Percentiles rank a stretch among this genome's conserved stretches.
Evolutionary conservation across 1,140 invertebrate species (phyloP).

Genomic region (Bradysia coprophila): DNA sequence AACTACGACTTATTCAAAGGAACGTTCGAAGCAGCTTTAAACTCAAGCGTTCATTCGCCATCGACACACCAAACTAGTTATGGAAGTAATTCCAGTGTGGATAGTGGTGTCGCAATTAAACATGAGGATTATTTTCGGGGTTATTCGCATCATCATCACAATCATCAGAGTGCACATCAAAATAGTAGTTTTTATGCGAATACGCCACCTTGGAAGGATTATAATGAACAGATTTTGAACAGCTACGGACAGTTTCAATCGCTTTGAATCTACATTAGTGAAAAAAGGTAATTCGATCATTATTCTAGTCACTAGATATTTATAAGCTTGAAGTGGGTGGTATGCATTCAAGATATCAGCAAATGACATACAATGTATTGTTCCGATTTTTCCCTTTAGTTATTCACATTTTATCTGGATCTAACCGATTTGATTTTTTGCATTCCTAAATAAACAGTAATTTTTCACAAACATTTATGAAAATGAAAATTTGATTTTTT

Average conservation of each 20-base stretch:
- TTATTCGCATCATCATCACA: background rate
- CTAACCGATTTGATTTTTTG: too few species aligned
- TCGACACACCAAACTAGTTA: background rate
- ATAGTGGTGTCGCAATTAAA: background rate
- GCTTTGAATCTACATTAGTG: too few species aligned
- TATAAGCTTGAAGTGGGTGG: too few species aligned
- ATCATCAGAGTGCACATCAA: constrained; percentile 10
- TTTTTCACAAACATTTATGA: too few species aligned
- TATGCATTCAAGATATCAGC: too few species aligned
- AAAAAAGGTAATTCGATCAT: too few species aligned
- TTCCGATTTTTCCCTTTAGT: too few species aligned
- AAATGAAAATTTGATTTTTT: too few species aligned
- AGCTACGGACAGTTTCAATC: constrained; percentile 2
- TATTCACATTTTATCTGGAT: too few species aligned
- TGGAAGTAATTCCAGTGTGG: background rate
- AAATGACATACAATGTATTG: too few species aligned
- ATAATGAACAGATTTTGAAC: constrained; percentile 12
- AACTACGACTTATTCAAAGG: constrained; percentile 35
- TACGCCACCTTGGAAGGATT: constrained; percentile 23
- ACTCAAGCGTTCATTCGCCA: constrained; percentile 4
- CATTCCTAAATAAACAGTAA: too few species aligned
- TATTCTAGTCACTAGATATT: too few species aligned
- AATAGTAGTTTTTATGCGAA: constrained; percentile 21
- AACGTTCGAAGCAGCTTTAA: constrained; percentile 33
- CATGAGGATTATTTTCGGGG: background rate